A percentile compares a stretch with the other conserved stretches of the same genome.
These are phyloP conservation scores for Acanthochromis polyacanthus DNA, from an alignment of 2,113 vertebrate genomes.

Conservation along the genomic window DNA sequence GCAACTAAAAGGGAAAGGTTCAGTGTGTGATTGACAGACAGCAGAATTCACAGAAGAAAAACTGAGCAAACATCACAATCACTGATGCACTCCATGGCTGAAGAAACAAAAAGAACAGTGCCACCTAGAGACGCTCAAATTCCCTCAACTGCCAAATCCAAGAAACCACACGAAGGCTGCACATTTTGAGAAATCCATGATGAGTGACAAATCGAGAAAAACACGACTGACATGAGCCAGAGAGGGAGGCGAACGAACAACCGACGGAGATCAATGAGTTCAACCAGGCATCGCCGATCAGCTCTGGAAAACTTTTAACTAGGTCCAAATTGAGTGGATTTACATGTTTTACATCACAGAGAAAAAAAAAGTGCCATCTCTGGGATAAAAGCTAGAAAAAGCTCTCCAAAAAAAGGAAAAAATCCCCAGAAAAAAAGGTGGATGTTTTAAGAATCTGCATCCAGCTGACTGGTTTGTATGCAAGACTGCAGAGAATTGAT, in stretches of 20 bases:
- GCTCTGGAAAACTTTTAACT: slow-evolving; percentile 4
- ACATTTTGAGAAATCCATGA: neutral
- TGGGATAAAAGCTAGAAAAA: neutral
- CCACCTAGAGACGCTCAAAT: no score
- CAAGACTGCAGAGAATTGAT: slow-evolving; percentile 46
- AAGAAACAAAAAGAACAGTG: no score
- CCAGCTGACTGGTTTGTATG: slow-evolving; percentile 19
- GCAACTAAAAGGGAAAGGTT: no score
- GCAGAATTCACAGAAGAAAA: no score
- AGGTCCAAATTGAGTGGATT: neutral
- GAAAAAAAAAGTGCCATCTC: neutral
- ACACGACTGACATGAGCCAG: neutral
- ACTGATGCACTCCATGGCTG: no score
- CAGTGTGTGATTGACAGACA: no score
- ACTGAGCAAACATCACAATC: no score
- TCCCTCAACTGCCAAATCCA: neutral
- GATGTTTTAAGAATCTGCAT: neutral
- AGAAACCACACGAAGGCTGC: neutral
- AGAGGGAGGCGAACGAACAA: slow-evolving; percentile 2
- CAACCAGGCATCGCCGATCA: no score
- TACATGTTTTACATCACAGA: neutral
- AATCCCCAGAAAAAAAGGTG: neutral
- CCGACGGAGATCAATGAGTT: neutral
- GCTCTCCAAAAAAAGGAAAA: neutral
- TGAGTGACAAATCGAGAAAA: neutral